Base-by-base conservation (phyloP, 2,888 invertebrate genomes). In the Tetramorium bicarinatum region DNA sequence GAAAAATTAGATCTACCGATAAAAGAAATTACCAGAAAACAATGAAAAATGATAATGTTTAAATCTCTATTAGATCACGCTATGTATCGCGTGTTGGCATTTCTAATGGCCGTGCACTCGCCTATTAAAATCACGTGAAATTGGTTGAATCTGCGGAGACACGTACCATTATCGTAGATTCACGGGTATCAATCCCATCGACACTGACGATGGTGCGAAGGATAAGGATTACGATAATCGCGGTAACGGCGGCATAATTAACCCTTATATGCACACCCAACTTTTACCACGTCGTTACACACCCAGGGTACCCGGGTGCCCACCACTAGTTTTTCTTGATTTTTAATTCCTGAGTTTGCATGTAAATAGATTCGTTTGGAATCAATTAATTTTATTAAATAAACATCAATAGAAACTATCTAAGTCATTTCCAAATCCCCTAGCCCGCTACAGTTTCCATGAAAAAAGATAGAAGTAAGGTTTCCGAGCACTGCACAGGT, bases 161-260 rank as follows among this genome's bases (percentile, higher is more conserved):
- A 59, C 34, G 38, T 59, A 34, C 15, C 56, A 38, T 77, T 77
- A 25, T 38, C 81, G n/a, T 67, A 54, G 54, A 77, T 54, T 76
- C 47, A 25, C 29, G 41, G 41, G 41, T n/a, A 56, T 56, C 69
- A 29, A 56, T 64, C 6, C 49, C 29, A 21, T 15, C 62, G 8
- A 7, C 18, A 18, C 9, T 21, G 34, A 76, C 21, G 18, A 66
- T 6, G 18, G 34, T n/a, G 18, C 62, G 54, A 75, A 75, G n/a
- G 52, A 66, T 67, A 77, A 77, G 41, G 25, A 21, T 72, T 41
- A 54, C 18, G 71, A 72, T 29, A 47, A 49, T 66, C 8, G 25
- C 25, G 9, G 25, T n/a, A 29, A 54, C 21, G 7, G 18, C 9
- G 15, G 13, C 9, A 29, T 29, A 44, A 54, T 56, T 71, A 29